Base-by-base conservation (phyloP, 2,797 vertebrate genomes). In the Geotrypetes seraphini region DNA sequence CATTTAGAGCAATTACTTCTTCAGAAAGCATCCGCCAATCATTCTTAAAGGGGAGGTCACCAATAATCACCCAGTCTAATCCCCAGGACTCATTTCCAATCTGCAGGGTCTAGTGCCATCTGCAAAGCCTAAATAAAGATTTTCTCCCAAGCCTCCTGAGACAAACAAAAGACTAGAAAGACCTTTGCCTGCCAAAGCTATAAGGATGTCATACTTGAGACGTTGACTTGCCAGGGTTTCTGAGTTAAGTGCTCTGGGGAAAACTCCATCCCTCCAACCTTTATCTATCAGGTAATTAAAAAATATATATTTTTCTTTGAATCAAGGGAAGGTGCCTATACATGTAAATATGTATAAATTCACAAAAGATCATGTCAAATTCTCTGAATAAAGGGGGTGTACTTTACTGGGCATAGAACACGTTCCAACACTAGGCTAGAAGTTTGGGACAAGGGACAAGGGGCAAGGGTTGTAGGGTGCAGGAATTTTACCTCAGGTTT, bases 31-130 rank as follows among this genome's bases (percentile, higher is more conserved):
- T 66, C 78, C 84, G 88, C 82, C 87, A 89, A 80, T 91, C 87
- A 89, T 82, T 86, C 84, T 88, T 89, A 89, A 84, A 88, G 82
- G 81, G 86, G 83, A 83, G 82, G 81, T 86, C 79, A 81, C 79
- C 81, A 86, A 87, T 87, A 87, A 86, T 87, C 79, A 78, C 68
- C 81, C 71, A 71, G 66, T 81, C 58, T 90, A 90, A 89, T 90
- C 87, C 82, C 61, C 57, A 71, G 42, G 72, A 81, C 81, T 82
- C 72, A 73, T 78, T 84, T 75, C 79, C 73, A 81, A 75, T 83
- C 75, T 69, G 71, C 67, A 22, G 36, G 64, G 62, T 60, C 78
- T 68, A 53, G 65, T 75, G 66, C 79, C 81, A 85, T 79, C 62
- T 64, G 67, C 64, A 66, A 62, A 47, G 66, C 62, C 69, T 65